These are phyloP conservation scores for Toxotes lorentzi DNA, from an alignment of 2,797 vertebrate species.

Conservation along the genomic window DNA sequence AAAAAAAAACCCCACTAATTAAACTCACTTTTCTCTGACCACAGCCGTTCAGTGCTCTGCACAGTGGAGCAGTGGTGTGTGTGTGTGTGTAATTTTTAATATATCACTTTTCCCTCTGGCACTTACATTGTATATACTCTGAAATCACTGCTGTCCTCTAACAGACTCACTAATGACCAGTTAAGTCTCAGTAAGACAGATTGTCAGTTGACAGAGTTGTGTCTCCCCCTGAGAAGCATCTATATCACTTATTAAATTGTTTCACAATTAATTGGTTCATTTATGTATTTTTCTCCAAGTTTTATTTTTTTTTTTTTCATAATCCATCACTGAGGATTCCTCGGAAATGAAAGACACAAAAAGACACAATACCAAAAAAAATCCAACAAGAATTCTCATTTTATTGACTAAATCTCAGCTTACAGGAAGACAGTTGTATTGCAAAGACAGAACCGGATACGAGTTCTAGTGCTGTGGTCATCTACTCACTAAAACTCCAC, in stretches of 20 bases:
- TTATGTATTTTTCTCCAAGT: neutral
- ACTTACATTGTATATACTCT: too few relatives aligned
- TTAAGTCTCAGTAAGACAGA: too few relatives aligned
- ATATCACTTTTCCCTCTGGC: too few relatives aligned
- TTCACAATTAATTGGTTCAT: neutral
- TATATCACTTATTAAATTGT: neutral
- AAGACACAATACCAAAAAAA: conserved; percentile 26
- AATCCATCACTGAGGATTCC: neutral
- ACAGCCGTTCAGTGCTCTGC: too few relatives aligned
- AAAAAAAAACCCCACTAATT: too few relatives aligned
- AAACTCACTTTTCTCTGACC: too few relatives aligned
- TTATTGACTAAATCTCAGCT: conserved; percentile 84
- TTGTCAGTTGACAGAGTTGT: too few relatives aligned
- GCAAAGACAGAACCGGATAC: conserved; percentile 81
- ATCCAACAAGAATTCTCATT: conserved; percentile 70
- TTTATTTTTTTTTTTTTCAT: neutral
- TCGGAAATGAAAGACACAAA: conserved; percentile 2
- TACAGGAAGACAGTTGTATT: conserved; percentile 89
- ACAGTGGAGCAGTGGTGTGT: too few relatives aligned
- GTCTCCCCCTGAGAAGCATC: too few relatives aligned
- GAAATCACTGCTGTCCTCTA: too few relatives aligned
- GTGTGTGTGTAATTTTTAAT: too few relatives aligned
- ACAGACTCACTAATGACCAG: too few relatives aligned
- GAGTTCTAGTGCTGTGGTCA: conserved; percentile 76
- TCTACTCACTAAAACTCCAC: conserved; percentile 79